Percentiles rank a stretch among this genome's conserved stretches.
Conservation (phyloP, 2,888 invertebrate species). For the Sepioteuthis lessoniana region DNA sequence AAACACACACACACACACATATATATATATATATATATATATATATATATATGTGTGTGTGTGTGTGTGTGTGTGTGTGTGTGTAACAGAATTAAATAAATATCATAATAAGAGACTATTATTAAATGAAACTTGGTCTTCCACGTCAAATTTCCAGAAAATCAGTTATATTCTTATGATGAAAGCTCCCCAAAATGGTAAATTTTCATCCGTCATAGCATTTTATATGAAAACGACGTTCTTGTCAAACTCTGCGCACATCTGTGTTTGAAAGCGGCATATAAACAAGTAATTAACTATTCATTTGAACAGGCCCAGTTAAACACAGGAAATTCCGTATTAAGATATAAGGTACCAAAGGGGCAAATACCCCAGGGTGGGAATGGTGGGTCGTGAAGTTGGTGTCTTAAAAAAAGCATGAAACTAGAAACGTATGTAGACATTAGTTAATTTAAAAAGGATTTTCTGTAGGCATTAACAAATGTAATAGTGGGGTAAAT, state of each 20-base stretch:
- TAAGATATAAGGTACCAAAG: constrained; percentile 9
- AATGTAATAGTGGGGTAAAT: not conserved
- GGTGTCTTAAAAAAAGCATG: not conserved
- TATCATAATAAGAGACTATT: too few species aligned
- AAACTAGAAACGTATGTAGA: not conserved
- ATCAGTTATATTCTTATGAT: too few species aligned
- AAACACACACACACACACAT: too few species aligned
- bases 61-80: too few species aligned
- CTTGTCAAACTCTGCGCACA: not conserved
- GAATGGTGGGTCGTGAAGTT: not conserved
- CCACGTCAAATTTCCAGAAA: too few species aligned
- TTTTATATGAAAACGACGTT: not conserved
- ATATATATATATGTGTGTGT: too few species aligned
- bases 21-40: too few species aligned
- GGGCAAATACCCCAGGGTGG: not conserved
- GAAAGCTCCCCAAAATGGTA: too few species aligned
- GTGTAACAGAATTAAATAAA: too few species aligned
- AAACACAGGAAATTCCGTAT: constrained; percentile 8
- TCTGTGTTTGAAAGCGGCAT: not conserved
- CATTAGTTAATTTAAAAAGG: not conserved
- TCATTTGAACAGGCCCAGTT: not conserved
- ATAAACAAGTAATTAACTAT: not conserved
- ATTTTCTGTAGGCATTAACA: not conserved
- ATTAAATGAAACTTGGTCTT: too few species aligned
- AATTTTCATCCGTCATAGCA: too few species aligned